A percentile compares a stretch with the other conserved stretches of the same genome.
Evolutionary conservation across 2,797 vertebrate genomes (phyloP).

Genomic region (Poecilia picta): DNA sequence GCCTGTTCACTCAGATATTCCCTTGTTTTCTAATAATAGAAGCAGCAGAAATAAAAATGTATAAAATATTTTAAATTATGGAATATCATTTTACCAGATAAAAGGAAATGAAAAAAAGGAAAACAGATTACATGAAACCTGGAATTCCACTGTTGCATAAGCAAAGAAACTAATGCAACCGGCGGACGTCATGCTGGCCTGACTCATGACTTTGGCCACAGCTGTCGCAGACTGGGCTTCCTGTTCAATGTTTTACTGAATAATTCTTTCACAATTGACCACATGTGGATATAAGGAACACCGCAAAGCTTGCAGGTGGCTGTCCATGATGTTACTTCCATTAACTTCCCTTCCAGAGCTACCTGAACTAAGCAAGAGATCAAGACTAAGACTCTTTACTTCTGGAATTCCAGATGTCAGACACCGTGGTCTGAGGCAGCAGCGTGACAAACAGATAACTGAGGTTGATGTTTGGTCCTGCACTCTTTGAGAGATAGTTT

Average conservation of each 20-base stretch:
- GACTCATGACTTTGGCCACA: conserved; percentile 45
- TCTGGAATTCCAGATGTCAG: not conserved
- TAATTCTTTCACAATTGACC: conserved; percentile 6
- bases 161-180: conserved; percentile 8
- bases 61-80: not conserved
- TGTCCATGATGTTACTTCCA: not conserved
- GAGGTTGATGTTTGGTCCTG: too few relatives aligned
- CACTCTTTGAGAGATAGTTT: too few relatives aligned
- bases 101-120: not conserved
- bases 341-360: not conserved
- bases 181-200: conserved; percentile 7
- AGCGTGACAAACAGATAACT: not conserved
- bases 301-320: not conserved
- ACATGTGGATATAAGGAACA: not conserved
- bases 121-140: conserved; percentile 16
- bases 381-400: not conserved
- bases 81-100: not conserved
- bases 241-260: conserved; percentile 15
- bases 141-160: conserved; percentile 43
- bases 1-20: not conserved
- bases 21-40: not conserved
- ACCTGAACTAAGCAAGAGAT: not conserved
- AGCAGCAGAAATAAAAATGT: not conserved
- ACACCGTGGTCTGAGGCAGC: not conserved
- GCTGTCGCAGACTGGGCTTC: conserved; percentile 3